Evolutionary conservation across 2,797 vertebrate genomes (phyloP), one percentile per base, ranked within the genome.

Genomic region (Momotus momota): DNA sequence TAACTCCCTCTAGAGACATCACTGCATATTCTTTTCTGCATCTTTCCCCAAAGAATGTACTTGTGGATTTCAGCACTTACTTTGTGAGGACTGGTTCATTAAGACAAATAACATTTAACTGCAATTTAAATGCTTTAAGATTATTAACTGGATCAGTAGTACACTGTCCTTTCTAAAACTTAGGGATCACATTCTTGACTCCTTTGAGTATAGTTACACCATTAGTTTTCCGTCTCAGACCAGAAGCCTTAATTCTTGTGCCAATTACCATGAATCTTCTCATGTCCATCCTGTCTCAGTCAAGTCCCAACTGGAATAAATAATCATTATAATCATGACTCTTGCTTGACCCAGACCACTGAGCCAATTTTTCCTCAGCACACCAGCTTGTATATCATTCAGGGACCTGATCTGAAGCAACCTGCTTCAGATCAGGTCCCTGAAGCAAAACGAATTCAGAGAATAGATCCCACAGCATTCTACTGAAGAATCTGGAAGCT

Each of bases 51-150:
- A 84, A 83, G 80, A 81, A 26, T 74, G 12, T 14, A 81, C 54
- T 66, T 91, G 57, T 52, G 22, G 49, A 83, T 80, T 90, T 86
- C 5, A 15, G 25, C 1, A 5, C 55, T 62, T 70, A 72, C 9
- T 92, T 69, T 45, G 7, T 43, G 26, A 93, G 21, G 23, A 79
- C 25, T 81, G 16, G 26, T 57, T 96, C 23, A 43, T 88, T 90
- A 90, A 66, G 70, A 65, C 29, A 95, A 94, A 65, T 31, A 81
- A 67, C 26, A 72, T 48, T 88, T 86, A 90, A 84, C 55, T 93
- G 62, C 60, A 90, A 26, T 90, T 86, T 81, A 90, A 93, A 79
- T 69, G 40, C 27, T 79, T 90, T 72, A 84, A 58, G 3, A 1
- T 72, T 65, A 69, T 73, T 81, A 64, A 81, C 49, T 51, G 18